These are phyloP conservation scores for Nemapogon koenigi DNA, from an alignment of 2,888 invertebrate genomes.

Conservation along the genomic window DNA sequence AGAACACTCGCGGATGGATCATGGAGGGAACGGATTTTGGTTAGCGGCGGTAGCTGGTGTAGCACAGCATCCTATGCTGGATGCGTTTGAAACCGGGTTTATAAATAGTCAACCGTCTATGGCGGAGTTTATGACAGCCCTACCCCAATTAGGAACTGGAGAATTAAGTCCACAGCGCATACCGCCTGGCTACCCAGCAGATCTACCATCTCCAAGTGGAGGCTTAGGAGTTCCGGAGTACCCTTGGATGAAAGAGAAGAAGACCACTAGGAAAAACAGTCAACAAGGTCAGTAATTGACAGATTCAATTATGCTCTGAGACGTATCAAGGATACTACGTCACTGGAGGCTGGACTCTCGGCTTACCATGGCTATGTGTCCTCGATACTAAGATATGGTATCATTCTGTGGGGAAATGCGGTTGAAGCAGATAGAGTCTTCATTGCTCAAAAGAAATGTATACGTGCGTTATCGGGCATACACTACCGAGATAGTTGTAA, in stretches of 20 bases:
- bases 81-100: constrained; percentile 86
- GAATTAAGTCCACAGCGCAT: constrained; percentile 74
- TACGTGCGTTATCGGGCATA: too few species aligned
- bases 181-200: constrained; percentile 71
- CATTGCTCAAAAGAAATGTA: too few species aligned
- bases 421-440: too few species aligned
- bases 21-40: constrained; percentile 71
- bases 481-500: too few species aligned
- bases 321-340: too few species aligned
- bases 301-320: too few species aligned
- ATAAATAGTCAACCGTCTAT: constrained; percentile 94
- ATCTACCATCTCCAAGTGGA: constrained; percentile 67
- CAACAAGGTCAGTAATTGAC: constrained; percentile 89
- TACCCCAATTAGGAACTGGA: constrained; percentile 76
- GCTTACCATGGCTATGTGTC: too few species aligned
- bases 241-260: constrained; percentile 98
- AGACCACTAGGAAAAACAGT: constrained; percentile 88
- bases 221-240: constrained; percentile 89
- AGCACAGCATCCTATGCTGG: constrained; percentile 61
- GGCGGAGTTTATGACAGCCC: constrained; percentile 92
- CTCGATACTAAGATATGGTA: too few species aligned
- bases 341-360: too few species aligned
- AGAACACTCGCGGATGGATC: constrained; percentile 68
- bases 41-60: constrained; percentile 73
- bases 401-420: too few species aligned